These are phyloP conservation scores for Leptobrachium ailaonicum DNA, from an alignment of 2,113 vertebrate species.

Conservation along the genomic window DNA sequence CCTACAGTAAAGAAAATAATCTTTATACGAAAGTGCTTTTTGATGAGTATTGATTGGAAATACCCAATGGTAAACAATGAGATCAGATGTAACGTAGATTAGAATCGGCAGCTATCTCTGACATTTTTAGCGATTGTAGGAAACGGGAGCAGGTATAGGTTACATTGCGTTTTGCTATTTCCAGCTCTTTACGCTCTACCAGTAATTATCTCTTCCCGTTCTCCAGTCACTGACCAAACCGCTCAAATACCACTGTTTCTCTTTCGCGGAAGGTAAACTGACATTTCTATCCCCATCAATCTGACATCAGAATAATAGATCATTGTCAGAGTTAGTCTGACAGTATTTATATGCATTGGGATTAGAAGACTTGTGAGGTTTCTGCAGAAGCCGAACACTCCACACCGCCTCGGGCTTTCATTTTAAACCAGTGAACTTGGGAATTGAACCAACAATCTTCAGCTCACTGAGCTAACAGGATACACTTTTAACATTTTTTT, in stretches of 20 bases:
- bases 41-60: constrained; percentile 12
- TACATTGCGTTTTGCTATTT: not conserved
- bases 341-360: constrained; percentile 47
- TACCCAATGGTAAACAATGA: not conserved
- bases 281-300: constrained; percentile 49
- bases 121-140: not conserved
- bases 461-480: constrained; percentile 35
- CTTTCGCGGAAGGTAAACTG: constrained; percentile 32
- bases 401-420: constrained; percentile 44
- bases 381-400: constrained; percentile 43
- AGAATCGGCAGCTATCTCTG: constrained; percentile 5
- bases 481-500: constrained; percentile 40
- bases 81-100: not conserved
- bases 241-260: constrained; percentile 33
- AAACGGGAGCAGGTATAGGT: not conserved
- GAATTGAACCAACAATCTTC: constrained; percentile 47
- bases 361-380: constrained; percentile 45
- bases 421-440: constrained; percentile 48
- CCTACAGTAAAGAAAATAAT: not conserved
- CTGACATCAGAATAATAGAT: constrained; percentile 49
- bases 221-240: constrained; percentile 33
- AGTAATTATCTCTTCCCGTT: constrained; percentile 29
- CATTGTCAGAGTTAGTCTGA: constrained; percentile 43
- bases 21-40: constrained; percentile 1
- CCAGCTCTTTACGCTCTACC: not conserved